Conservation (phyloP, 2,113 vertebrate species). For the Montifringilla adamsi region DNA sequence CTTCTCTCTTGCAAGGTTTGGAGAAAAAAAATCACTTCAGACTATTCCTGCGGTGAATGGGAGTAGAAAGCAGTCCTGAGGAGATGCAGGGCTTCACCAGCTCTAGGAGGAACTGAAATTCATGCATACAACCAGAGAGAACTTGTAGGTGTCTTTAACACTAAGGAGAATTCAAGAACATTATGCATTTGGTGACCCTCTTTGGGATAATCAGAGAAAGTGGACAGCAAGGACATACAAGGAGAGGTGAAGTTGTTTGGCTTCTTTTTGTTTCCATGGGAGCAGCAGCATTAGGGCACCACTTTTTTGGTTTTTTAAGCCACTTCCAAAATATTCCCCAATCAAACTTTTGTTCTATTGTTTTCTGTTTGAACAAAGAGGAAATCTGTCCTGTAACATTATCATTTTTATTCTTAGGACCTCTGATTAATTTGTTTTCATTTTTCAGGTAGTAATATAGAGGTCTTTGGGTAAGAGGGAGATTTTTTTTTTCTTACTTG, state of each 20-base stretch:
- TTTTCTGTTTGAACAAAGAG: neutral
- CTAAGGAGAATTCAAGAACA: neutral
- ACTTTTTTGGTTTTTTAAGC: neutral
- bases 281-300: neutral
- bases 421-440: neutral
- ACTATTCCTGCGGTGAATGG: neutral
- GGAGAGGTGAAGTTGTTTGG: neutral
- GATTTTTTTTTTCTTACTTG: neutral
- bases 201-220: neutral
- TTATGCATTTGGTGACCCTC: neutral
- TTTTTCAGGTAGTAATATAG: neutral
- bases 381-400: neutral
- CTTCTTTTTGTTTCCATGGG: accelerated
- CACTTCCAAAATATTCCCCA: neutral
- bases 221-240: neutral
- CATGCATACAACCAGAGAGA: neutral
- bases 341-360: neutral
- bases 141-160: neutral
- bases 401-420: neutral
- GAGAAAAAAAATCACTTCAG: neutral
- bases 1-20: neutral
- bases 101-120: neutral
- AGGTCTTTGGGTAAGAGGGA: neutral
- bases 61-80: neutral
- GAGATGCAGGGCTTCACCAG: neutral